Percentiles rank a stretch among this genome's conserved stretches.
phyloP scores from a whole-genome alignment of 2,113 vertebrate genomes.

The Festucalex cinctus region DNA sequence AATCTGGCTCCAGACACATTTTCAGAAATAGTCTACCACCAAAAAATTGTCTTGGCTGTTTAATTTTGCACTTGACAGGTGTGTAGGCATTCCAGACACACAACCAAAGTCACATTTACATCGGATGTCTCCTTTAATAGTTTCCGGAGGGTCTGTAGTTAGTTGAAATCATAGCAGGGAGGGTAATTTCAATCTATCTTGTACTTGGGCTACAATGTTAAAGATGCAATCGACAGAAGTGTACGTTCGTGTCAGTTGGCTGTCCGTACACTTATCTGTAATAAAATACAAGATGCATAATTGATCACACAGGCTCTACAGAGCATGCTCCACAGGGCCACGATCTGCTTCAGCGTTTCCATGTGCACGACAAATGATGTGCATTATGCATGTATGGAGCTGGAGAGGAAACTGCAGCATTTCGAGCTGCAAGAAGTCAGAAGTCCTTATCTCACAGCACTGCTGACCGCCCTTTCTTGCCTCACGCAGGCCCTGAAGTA shows the following conservation, averaged over 20 bases:
- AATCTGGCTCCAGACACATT: too few species aligned
- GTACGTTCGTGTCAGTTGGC: conserved; percentile 10
- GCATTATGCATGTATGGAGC: conserved; percentile 22
- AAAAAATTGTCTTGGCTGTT: too few species aligned
- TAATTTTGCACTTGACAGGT: too few species aligned
- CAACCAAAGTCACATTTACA: too few species aligned
- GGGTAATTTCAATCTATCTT: background rate
- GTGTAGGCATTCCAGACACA: too few species aligned
- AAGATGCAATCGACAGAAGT: conserved; percentile 12
- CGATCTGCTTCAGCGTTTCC: conserved; percentile 34
- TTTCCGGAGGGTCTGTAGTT: background rate
- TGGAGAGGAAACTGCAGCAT: conserved; percentile 1
- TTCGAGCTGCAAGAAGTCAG: conserved; percentile 1
- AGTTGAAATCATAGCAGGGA: background rate
- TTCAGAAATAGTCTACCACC: too few species aligned
- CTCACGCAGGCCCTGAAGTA: conserved; percentile 14
- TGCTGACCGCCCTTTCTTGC: background rate
- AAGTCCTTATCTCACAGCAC: background rate
- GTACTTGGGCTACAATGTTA: conserved; percentile 3
- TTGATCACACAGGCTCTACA: conserved; percentile 33
- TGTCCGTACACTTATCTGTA: conserved; percentile 27
- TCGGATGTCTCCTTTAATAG: too few species aligned
- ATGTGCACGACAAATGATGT: conserved; percentile 41
- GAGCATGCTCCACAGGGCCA: conserved; percentile 13
- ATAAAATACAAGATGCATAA: conserved; percentile 47